phyloP scores from a whole-genome alignment of 2,797 vertebrate genomes.

The Sebastes nivosus region DNA sequence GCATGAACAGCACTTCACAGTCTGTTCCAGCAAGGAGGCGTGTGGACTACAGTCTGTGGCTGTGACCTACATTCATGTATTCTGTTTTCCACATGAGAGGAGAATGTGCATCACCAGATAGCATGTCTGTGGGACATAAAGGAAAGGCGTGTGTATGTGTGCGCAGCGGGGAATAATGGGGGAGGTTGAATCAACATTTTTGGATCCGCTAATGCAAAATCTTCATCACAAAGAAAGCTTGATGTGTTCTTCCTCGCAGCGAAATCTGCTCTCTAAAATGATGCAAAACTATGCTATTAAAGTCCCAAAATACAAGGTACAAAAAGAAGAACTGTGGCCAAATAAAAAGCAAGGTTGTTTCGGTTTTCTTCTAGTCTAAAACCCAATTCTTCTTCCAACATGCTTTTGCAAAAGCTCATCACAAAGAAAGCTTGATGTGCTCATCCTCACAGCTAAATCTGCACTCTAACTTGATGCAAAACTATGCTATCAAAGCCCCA shows the following conservation, averaged over 20 bases:
- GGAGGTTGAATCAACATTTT: slow-evolving; percentile 16
- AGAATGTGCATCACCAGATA: slow-evolving; percentile 66
- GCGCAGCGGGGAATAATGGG: not conserved
- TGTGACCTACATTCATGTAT: slow-evolving; percentile 79
- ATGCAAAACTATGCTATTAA: not conserved
- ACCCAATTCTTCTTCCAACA: not conserved
- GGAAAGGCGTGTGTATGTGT: not conserved
- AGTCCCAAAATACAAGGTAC: not conserved
- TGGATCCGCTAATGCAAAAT: not conserved
- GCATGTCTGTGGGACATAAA: slow-evolving; percentile 53
- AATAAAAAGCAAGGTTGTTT: not conserved
- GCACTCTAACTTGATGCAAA: not conserved
- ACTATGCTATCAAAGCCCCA: not conserved
- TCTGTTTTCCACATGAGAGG: slow-evolving; percentile 77
- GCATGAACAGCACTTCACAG: slow-evolving; percentile 54
- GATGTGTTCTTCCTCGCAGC: not conserved
- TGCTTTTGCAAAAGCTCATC: not conserved
- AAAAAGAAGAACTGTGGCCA: not conserved
- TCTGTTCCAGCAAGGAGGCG: slow-evolving; percentile 51
- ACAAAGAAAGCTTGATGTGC: not conserved
- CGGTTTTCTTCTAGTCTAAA: not conserved
- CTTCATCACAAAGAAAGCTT: not conserved
- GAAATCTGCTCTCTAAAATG: not conserved
- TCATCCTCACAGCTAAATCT: not conserved
- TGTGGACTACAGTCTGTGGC: slow-evolving; percentile 52